Evolutionary conservation across 2,113 vertebrate species (phyloP), one percentile per base, ranked within the genome.

Genomic region (Turdus rufiventris): DNA sequence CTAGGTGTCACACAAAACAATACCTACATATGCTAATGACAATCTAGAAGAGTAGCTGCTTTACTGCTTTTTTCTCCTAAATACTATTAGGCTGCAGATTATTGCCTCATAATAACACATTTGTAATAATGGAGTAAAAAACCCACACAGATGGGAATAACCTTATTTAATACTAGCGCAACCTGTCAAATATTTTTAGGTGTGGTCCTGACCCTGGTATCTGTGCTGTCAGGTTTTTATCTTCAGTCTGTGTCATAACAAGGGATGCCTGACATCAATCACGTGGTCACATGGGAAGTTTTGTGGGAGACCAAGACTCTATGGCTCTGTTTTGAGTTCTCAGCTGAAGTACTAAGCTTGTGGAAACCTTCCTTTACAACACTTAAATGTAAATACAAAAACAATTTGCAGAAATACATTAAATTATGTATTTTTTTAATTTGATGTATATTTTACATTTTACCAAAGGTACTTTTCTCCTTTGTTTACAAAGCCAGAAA

Each of bases 401-500:
- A 89, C n/a, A 50, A 24, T 33, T 0, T 18, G 63, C 21, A 73
- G 66, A 85, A 73, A 73, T 23, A 18, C 42, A 53, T 12, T 9
- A 43, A n/a, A 40, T 57, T 34, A 54, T 70, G n/a, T 40, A 87
- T 19, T 89, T 72, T 95, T 70, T 74, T 92, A 88, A 77, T 82
- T 54, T 65, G 10, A 62, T 48, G 67, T 40, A 74, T 53, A 57
- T 63, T 47, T 89, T 40, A 0, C 65, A 21, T 79, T 94, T 93
- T 94, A 85, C 54, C 81, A 96, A 91, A 94, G 43, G 48, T 79
- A 96, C 68, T 70, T 93, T 14, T 94, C 21, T 85, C 92, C 57
- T 50, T 29, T 70, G 62, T 78, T 90, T 85, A 95, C 58, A 97
- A 89, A 94, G 67, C 86, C 56, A 91, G 77, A 95, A 94, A 79